These are phyloP conservation scores for Tetramorium simillimum DNA, from an alignment of 1,140 invertebrate species.

Conservation along the genomic window DNA sequence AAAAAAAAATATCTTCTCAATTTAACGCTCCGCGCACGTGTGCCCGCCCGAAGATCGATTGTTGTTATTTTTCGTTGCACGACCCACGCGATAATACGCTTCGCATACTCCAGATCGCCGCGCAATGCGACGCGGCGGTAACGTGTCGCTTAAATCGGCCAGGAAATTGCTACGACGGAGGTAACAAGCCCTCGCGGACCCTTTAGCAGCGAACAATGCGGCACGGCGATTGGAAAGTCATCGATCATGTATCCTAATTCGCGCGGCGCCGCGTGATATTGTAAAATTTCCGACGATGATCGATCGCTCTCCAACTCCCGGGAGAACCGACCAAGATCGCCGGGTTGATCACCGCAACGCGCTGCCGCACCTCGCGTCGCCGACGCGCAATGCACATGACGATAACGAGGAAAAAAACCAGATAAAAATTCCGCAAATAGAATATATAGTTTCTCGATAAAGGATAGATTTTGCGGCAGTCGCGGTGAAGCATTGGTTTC, in stretches of 20 bases:
- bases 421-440: conserved; percentile 11
- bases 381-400: background rate
- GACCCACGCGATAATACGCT: background rate
- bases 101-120: background rate
- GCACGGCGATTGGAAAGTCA: conserved; percentile 80
- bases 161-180: conserved; percentile 19
- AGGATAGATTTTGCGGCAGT: background rate
- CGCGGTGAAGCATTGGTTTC: background rate
- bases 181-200: conserved; percentile 18
- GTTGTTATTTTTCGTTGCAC: conserved; percentile 26
- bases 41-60: background rate
- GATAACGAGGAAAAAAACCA: background rate
- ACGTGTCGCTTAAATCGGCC: conserved; percentile 26
- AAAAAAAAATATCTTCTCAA: background rate
- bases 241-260: conserved; percentile 79
- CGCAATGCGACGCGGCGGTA: background rate
- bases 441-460: conserved; percentile 4
- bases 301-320: conserved; percentile 69
- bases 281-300: conserved; percentile 80
- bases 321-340: conserved; percentile 15
- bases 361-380: background rate
- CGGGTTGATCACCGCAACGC: conserved; percentile 24
- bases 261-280: conserved; percentile 69
- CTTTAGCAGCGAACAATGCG: conserved; percentile 65
- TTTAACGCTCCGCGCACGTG: background rate